Conservation (phyloP, 92 coral and sea anemone species). For the Bergia sp. region DNA sequence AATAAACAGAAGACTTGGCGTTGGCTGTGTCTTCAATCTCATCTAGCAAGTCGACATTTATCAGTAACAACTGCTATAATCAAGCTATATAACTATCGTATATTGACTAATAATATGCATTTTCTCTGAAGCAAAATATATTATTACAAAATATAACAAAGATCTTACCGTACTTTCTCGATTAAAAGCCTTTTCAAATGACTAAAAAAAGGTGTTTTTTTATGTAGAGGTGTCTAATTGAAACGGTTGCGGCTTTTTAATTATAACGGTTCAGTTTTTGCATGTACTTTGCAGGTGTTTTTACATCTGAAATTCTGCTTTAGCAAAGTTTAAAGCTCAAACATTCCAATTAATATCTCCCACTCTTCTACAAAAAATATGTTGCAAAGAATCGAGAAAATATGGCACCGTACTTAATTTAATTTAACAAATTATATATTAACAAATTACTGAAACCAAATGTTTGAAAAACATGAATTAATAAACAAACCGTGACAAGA, state of each 20-base stretch:
- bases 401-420: neutral
- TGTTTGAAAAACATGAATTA: neutral
- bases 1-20: neutral
- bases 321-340: too few relatives aligned
- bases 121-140: neutral
- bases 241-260: too few relatives aligned
- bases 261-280: neutral
- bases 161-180: neutral
- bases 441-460: neutral
- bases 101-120: neutral
- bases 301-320: neutral
- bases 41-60: neutral
- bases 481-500: neutral
- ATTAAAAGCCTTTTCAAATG: too few relatives aligned
- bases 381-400: too few relatives aligned
- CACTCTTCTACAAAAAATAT: too few relatives aligned
- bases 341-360: neutral
- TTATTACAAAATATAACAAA: neutral
- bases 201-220: too few relatives aligned
- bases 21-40: neutral
- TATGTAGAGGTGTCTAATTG: too few relatives aligned
- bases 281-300: neutral
- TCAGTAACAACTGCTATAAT: neutral
- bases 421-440: neutral
- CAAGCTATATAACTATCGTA: neutral